phyloP scores from a whole-genome alignment of 2,888 invertebrate genomes.

The Gymnosoma rotundatum region DNA sequence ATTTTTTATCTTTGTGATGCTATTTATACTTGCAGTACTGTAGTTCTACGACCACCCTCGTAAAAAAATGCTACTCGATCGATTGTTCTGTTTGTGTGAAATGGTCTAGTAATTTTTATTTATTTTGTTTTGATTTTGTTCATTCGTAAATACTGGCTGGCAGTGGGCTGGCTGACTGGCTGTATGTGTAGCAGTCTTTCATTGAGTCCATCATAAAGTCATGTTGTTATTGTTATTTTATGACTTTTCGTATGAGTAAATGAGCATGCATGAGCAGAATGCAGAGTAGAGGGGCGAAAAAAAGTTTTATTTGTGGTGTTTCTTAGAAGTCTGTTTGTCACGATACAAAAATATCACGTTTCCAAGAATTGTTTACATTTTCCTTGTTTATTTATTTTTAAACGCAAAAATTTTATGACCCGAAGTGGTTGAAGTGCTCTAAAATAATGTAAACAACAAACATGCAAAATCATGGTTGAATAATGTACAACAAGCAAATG shows the following conservation, averaged over 20 bases:
- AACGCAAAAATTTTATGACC: constrained; percentile 46
- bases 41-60: constrained; percentile 8
- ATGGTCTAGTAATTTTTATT: constrained; percentile 45
- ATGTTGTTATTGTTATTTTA: constrained; percentile 49
- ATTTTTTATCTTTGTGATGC: too few species aligned
- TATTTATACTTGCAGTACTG: neutral
- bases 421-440: constrained; percentile 59
- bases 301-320: constrained; percentile 40
- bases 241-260: constrained; percentile 40
- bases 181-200: neutral
- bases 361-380: constrained; percentile 69
- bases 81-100: neutral
- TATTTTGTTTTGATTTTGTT: constrained; percentile 48
- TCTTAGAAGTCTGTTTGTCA: constrained; percentile 53
- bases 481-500: neutral
- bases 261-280: constrained; percentile 8
- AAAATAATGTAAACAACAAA: constrained; percentile 46
- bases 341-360: constrained; percentile 66
- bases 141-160: constrained; percentile 35
- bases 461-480: neutral
- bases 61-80: neutral
- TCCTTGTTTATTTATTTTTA: constrained; percentile 41
- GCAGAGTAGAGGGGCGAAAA: constrained; percentile 15
- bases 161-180: constrained; percentile 7
- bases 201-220: constrained; percentile 9